phyloP scores from a whole-genome alignment of 2,113 vertebrate genomes.

The Caretta caretta region DNA sequence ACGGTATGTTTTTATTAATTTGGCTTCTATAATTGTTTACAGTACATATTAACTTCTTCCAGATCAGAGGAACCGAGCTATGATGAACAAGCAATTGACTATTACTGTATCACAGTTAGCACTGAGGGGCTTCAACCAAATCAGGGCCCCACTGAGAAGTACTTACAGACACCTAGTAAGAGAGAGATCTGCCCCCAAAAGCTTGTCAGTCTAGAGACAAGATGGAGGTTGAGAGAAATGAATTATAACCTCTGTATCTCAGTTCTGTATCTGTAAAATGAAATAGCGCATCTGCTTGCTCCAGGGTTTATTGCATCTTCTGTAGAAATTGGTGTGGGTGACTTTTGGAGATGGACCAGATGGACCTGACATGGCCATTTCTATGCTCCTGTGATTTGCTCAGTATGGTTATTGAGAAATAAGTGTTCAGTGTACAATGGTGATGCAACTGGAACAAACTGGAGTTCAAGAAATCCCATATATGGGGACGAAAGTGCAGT shows the following conservation, averaged over 20 bases:
- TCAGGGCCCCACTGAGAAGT: background rate
- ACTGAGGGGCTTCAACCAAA: background rate
- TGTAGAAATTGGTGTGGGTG: background rate
- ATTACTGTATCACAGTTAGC: background rate
- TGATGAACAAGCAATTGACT: background rate
- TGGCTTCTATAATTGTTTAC: background rate
- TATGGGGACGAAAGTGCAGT: background rate
- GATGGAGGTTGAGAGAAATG: background rate
- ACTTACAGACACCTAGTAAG: background rate
- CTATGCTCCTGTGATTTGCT: background rate
- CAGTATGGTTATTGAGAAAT: background rate
- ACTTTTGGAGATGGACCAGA: background rate
- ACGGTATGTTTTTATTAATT: background rate
- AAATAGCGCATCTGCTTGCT: background rate
- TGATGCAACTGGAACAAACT: background rate
- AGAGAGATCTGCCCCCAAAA: background rate
- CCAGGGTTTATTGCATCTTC: background rate
- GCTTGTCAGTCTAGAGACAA: background rate
- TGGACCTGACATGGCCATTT: conserved; percentile 10
- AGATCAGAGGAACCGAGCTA: background rate
- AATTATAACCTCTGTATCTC: background rate
- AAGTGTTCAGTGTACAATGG: background rate
- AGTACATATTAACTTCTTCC: background rate
- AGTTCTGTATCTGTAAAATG: background rate
- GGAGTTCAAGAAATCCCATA: background rate